These are phyloP conservation scores for Suillia variegata DNA, from an alignment of 2,888 invertebrate genomes.

Conservation along the genomic window DNA sequence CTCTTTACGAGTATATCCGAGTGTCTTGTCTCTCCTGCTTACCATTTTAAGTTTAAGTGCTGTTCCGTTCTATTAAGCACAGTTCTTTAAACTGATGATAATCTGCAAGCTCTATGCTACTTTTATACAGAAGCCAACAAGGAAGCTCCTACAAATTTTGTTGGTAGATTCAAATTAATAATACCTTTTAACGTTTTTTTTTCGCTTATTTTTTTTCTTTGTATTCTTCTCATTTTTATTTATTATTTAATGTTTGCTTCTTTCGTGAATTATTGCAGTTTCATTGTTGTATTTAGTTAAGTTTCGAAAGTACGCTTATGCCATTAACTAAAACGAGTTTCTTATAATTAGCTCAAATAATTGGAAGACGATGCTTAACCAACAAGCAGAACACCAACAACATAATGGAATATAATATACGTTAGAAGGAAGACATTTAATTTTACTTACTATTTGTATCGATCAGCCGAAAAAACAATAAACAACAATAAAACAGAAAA, in stretches of 20 bases:
- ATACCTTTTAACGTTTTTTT: too few species aligned
- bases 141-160: not conserved
- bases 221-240: too few species aligned
- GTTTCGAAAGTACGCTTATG: constrained; percentile 8
- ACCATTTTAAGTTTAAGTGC: constrained; percentile 23
- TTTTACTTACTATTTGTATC: too few species aligned
- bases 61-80: constrained; percentile 9
- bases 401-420: too few species aligned
- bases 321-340: constrained; percentile 21
- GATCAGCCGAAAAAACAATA: too few species aligned
- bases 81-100: constrained; percentile 24
- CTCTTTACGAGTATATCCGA: not conserved
- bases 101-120: constrained; percentile 9
- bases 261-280: not conserved
- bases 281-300: not conserved
- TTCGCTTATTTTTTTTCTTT: too few species aligned
- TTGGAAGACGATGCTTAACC: too few species aligned
- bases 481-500: too few species aligned
- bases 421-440: too few species aligned
- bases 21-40: constrained; percentile 6
- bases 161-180: too few species aligned
- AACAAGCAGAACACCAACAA: too few species aligned
- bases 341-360: not conserved
- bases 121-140: constrained; percentile 28
- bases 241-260: too few species aligned